These are phyloP conservation scores for Phymanthus crucifer DNA, from an alignment of 92 coral and sea anemone species.

Conservation along the genomic window DNA sequence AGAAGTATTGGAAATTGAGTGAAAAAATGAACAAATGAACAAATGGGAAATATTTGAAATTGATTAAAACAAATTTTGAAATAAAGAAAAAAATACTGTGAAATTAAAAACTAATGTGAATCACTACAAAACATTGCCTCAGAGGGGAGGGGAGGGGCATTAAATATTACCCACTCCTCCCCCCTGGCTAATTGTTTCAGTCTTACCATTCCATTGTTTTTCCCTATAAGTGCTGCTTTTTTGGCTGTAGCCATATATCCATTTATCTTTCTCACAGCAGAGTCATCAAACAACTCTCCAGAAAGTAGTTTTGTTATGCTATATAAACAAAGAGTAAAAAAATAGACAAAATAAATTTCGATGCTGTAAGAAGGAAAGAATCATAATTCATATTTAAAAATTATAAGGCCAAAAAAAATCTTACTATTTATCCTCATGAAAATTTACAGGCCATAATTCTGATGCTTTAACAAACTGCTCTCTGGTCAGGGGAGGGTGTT, in stretches of 20 bases:
- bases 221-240: conserved; percentile 53
- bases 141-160: no score
- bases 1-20: not conserved
- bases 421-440: conserved; percentile 94
- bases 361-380: not conserved
- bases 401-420: not conserved
- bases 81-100: not conserved
- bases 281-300: conserved; percentile 70
- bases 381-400: not conserved
- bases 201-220: conserved; percentile 59
- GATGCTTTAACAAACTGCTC: conserved; percentile 84
- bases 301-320: conserved; percentile 72
- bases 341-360: not conserved
- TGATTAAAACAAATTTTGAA: not conserved
- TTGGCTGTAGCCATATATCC: conserved; percentile 71
- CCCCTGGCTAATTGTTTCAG: not conserved
- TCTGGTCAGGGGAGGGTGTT: conserved; percentile 78
- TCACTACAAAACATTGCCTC: no score
- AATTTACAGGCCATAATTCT: conserved; percentile 79
- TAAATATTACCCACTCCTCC: not conserved
- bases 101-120: no score
- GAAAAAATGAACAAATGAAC: conserved; percentile 2
- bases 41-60: not conserved
- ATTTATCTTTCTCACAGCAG: conserved; percentile 46
- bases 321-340: conserved; percentile 7